Evolutionary conservation across 2,888 invertebrate species (phyloP), one percentile per base, ranked within the genome.

Genomic region (Himalopsyche anomala): DNA sequence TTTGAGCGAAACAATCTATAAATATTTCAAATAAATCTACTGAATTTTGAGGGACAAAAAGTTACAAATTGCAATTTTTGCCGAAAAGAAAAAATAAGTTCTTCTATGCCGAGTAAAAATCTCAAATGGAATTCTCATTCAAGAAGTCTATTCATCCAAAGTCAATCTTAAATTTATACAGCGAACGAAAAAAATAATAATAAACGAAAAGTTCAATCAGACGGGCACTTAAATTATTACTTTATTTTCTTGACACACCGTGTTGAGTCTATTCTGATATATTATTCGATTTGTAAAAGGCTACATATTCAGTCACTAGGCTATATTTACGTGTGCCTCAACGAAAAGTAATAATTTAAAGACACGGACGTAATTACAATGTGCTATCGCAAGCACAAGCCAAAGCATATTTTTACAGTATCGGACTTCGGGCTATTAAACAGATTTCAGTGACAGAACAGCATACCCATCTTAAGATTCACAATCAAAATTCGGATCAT

Each of bases 1-100:
- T 62, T 82, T 82, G 82, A 82, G 82, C 82, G 82, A 82, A 82
- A 45, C 82, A 54, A 82, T 82, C 82, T 55, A 54, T 45, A 82
- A 51, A 81, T 55, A 82, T 82, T 82, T 51, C 82, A 82, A 54
- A 80, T 80, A 28, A 42, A 80, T n/a, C 28, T 45, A 42, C n/a
- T 5, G 45, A n/a, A 40, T 80, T 19, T 62, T 15, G 19, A 36
- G 15, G 15, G 28, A 15, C 19, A 74, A 74, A 38, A 74, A 28
- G 12, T 36, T 36, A 4, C 19, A 9, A 9, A 19, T 62, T 19
- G 74, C 15, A 74, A 38, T 38, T 36, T 36, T 9, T 19, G 12
- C 38, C 38, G 9, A 74, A 28, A 36, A n/a, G 1, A 28, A 74
- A 74, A 74, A 38, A 36, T 15, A 36, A 74, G 74, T 74, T 74